Evolutionary conservation across 2,888 invertebrate genomes (phyloP).

Genomic region (Malachius bipustulatus): DNA sequence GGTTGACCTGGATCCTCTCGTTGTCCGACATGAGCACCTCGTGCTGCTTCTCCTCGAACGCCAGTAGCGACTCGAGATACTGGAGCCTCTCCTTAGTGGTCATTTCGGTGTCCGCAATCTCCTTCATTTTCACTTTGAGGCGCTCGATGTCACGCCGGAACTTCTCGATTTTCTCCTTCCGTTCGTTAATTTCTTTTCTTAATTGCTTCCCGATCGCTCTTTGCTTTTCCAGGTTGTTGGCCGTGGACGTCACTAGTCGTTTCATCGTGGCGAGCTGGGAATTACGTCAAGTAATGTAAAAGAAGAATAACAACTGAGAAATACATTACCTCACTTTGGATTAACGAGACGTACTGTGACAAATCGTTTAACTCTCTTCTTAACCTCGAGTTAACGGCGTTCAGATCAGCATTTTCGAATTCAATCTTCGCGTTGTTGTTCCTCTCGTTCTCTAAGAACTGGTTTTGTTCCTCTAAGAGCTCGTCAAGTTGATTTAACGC

Average conservation of each 20-base stretch:
- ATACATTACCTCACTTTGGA: constrained; percentile 35
- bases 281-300: too few species aligned
- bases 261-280: constrained; percentile 39
- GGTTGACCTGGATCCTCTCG: constrained; percentile 41
- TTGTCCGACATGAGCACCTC: constrained; percentile 37
- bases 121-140: constrained; percentile 40
- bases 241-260: constrained; percentile 39
- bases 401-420: constrained; percentile 34
- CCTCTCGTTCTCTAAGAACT: constrained; percentile 47
- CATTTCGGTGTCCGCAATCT: constrained; percentile 42
- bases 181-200: constrained; percentile 21
- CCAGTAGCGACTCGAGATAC: constrained; percentile 48
- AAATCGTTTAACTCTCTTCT: constrained; percentile 30
- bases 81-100: constrained; percentile 46
- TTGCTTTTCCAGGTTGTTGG: constrained; percentile 30
- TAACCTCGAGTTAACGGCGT: constrained; percentile 33
- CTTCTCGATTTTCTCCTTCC: constrained; percentile 20
- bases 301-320: too few species aligned
- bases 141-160: constrained; percentile 24
- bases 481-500: constrained; percentile 38
- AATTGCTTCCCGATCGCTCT: constrained; percentile 26
- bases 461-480: constrained; percentile 45
- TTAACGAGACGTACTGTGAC: constrained; percentile 29
- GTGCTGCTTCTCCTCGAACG: constrained; percentile 44
- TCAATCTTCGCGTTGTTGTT: constrained; percentile 45